Conservation (phyloP, 2,888 invertebrate species). For the Lasius fuliginosus region DNA sequence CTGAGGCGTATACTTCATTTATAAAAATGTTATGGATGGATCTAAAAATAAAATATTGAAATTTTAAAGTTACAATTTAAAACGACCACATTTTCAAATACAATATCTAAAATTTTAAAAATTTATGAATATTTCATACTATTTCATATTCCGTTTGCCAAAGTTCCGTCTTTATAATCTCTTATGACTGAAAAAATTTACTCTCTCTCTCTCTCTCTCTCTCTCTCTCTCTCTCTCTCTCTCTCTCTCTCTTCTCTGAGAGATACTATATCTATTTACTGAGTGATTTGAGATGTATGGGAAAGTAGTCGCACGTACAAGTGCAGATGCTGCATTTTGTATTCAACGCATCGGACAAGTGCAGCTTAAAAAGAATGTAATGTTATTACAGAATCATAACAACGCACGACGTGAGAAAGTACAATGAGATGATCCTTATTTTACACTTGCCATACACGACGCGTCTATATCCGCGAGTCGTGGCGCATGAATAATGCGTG, state of each 20-base stretch:
- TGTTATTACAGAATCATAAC: slow-evolving; percentile 44
- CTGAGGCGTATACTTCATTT: not conserved
- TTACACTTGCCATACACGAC: slow-evolving; percentile 75
- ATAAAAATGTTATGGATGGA: not conserved
- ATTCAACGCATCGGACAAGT: not conserved
- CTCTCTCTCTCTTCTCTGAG: not conserved
- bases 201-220: not conserved
- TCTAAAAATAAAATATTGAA: slow-evolving; percentile 1
- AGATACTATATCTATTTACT: not conserved
- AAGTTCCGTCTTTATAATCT: not conserved
- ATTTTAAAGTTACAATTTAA: not conserved
- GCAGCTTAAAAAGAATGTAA: not conserved
- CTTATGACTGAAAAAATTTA: not conserved
- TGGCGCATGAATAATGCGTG: slow-evolving; percentile 77
- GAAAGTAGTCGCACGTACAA: not conserved
- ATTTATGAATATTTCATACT: not conserved
- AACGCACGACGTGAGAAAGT: slow-evolving; percentile 22
- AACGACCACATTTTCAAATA: not conserved
- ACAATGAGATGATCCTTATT: slow-evolving; percentile 77
- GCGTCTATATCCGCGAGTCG: slow-evolving; percentile 50
- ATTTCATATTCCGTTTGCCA: not conserved
- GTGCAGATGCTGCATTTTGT: not conserved
- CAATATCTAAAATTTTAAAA: not conserved
- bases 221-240: not conserved
- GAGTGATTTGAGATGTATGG: not conserved